phyloP scores from a whole-genome alignment of 2,113 vertebrate species.

The Spheniscus mendiculus region DNA sequence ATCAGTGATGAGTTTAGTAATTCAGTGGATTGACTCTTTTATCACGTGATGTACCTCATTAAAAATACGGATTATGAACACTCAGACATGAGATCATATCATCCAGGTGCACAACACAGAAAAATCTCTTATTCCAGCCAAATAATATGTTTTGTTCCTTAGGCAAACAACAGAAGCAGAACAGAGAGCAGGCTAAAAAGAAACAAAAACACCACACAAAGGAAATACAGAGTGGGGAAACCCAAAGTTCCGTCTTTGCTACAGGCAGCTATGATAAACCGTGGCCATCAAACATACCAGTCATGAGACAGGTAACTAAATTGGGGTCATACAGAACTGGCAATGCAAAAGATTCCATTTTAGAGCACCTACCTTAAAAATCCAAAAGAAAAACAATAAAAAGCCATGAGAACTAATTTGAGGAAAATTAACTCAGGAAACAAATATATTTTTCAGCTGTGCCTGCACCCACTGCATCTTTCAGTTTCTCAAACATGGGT shows the following conservation, averaged over 20 bases:
- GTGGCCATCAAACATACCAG: neutral
- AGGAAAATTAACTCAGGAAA: neutral
- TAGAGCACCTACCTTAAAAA: neutral
- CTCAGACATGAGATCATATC: neutral
- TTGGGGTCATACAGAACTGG: neutral
- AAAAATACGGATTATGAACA: neutral
- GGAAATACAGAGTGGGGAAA: neutral
- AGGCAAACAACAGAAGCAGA: slow-evolving; percentile 59
- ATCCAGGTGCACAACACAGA: neutral
- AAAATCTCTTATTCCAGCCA: neutral
- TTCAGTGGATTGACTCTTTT: neutral
- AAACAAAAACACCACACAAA: neutral
- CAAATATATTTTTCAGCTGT: neutral
- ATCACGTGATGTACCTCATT: neutral
- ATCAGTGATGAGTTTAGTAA: neutral
- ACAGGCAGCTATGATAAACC: slow-evolving; percentile 29
- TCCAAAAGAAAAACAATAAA: neutral
- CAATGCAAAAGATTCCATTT: neutral
- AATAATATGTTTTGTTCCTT: neutral
- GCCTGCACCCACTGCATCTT: neutral
- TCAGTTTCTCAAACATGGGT: neutral
- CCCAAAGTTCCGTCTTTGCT: neutral
- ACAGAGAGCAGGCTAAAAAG: slow-evolving; percentile 25
- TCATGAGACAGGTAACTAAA: slow-evolving; percentile 41
- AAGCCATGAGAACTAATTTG: neutral